A percentile compares a stretch with the other conserved stretches of the same genome.
Evolutionary conservation across 2,113 vertebrate species (phyloP).

Genomic region (Stigmatopora argus): DNA sequence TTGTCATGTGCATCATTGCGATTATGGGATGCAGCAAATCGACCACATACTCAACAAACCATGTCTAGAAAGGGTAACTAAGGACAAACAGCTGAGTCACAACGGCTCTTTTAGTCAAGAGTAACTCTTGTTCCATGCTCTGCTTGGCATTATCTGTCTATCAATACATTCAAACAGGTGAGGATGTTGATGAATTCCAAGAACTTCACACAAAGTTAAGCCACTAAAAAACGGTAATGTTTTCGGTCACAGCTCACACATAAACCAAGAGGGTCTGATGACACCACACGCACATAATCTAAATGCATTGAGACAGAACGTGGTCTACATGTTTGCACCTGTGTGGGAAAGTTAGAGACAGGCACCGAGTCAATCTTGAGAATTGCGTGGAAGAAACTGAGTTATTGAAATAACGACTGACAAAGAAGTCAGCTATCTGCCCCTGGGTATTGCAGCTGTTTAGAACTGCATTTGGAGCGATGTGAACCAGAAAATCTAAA

Average conservation of each 20-base stretch:
- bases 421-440: constrained; percentile 31
- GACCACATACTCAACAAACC: constrained; percentile 44
- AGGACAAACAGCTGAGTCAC: constrained; percentile 50
- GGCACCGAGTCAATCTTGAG: constrained; percentile 35
- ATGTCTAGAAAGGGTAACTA: constrained; percentile 35
- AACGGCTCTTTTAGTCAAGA: constrained; percentile 20
- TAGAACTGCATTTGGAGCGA: constrained; percentile 3
- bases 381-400: constrained; percentile 46
- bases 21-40: constrained; percentile 43
- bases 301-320: constrained; percentile 41
- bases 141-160: constrained; percentile 15
- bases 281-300: constrained; percentile 49
- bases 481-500: constrained; percentile 29
- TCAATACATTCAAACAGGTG: constrained; percentile 37
- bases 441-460: constrained; percentile 20
- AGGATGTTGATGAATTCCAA: constrained; percentile 13
- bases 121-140: constrained; percentile 10
- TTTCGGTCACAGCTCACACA: constrained; percentile 38
- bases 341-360: constrained; percentile 49
- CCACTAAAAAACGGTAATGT: constrained; percentile 11
- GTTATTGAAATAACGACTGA: constrained; percentile 45
- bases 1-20: constrained; percentile 52
- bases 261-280: constrained; percentile 57
- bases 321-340: constrained; percentile 58
- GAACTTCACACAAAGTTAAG: background rate